Evolutionary conservation across 64 coral and sea anemone species (phyloP).

Genomic region (Acropora yongei): DNA sequence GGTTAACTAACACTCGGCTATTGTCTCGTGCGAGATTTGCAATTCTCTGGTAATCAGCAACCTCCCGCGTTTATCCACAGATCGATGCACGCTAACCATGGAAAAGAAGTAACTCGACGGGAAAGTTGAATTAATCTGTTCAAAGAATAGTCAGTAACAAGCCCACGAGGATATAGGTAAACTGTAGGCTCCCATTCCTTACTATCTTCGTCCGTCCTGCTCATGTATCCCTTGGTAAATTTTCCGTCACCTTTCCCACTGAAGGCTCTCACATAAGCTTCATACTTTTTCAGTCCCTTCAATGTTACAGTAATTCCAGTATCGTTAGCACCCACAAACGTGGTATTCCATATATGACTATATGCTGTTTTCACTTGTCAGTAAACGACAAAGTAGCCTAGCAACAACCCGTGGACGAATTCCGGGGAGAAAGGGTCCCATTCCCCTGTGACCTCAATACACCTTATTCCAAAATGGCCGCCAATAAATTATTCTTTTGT

Average conservation of each 20-base stretch:
- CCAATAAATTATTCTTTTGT: too few relatives aligned
- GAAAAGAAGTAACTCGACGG: too few relatives aligned
- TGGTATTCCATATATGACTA: constrained; percentile 29
- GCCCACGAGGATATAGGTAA: too few relatives aligned
- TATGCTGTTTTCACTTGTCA: constrained; percentile 6
- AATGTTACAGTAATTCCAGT: background rate
- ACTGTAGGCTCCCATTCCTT: background rate
- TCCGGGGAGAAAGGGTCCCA: constrained; percentile 75
- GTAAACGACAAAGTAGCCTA: constrained; percentile 84
- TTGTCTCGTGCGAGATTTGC: too few relatives aligned
- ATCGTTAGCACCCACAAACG: constrained; percentile 12
- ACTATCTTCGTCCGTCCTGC: constrained; percentile 93
- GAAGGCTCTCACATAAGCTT: constrained; percentile 75
- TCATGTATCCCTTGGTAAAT: constrained; percentile 40
- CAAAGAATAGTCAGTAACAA: too few relatives aligned
- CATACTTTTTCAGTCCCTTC: constrained; percentile 66
- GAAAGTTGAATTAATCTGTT: too few relatives aligned
- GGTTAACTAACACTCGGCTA: too few relatives aligned
- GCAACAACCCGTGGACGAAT: constrained; percentile 71
- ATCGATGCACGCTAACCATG: too few relatives aligned
- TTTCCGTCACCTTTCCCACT: constrained; percentile 59
- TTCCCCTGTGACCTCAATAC: constrained; percentile 52
- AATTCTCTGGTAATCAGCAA: too few relatives aligned
- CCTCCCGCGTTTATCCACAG: too few relatives aligned
- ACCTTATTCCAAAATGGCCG: too few relatives aligned